Base-by-base conservation (phyloP, 2,113 vertebrate species). In the Emydura subglobosa region DNA sequence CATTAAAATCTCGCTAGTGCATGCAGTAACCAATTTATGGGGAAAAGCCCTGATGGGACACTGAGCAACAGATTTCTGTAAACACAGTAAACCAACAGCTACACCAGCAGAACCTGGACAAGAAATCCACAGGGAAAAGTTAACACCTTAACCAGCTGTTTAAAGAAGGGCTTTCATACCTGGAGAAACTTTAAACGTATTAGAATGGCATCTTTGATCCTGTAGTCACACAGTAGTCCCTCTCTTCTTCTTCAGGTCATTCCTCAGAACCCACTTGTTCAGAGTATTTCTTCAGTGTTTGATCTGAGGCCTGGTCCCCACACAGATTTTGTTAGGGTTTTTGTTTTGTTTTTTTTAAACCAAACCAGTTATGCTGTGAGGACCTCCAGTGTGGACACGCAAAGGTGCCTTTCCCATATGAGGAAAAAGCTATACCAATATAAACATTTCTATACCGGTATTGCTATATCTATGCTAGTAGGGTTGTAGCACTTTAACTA, bases 11-110 rank as follows among this genome's bases (percentile, higher is more conserved):
- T 39, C 47, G 11, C 10, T 79, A 53, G 1, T 12, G 24, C 13
- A 0, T 2, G 1, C 1, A 11, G 17, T 22, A 27, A 6, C 44
- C 7, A 34, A 29, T 89, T n/a, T 42, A 2, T 17, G 13, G 51
- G 61, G 44, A 44, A 59, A 82, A 79, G 13, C 7, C 50, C n/a
- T 4, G n/a, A 65, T 85, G 39, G 57, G 54, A 29, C 3, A 44
- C 17, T 47, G 22, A 79, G 59, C 21, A 85, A 78, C 50, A 74
- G 74, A 25, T 92, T 57, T 92, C 31, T 88, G 42, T 59, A 53
- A 84, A 34, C 19, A 1, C 1, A 0, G 42, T 31, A 21, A 57
- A 86, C 59, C 24, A 79, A 84, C 4, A 14, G 68, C 61, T 92
- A 47, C 21, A 2, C 12, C 82, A 47, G 47, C 2, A 1, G 16